Conservation (phyloP, 2,797 vertebrate genomes). For the Spinus pinus region DNA sequence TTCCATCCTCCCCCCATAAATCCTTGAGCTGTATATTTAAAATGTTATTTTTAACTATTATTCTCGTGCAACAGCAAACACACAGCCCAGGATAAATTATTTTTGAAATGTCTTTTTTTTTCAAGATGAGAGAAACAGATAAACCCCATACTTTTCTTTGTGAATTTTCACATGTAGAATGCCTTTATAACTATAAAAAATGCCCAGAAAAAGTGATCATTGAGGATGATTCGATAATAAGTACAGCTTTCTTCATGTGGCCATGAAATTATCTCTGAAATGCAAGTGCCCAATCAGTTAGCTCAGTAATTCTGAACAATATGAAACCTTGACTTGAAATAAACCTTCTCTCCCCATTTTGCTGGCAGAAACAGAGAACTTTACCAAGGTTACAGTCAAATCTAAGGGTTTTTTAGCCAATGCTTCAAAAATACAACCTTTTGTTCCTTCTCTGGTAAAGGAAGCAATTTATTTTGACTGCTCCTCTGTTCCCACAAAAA, state of each 20-base stretch:
- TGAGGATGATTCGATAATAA: background rate
- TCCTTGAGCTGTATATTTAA: background rate
- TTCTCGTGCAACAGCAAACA: background rate
- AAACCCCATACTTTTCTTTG: background rate
- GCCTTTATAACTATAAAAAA: background rate
- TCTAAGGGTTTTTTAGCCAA: background rate
- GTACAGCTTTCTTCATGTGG: background rate
- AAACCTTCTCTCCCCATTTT: background rate
- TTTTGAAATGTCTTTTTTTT: background rate
- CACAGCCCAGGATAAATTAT: background rate
- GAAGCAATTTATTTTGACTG: background rate
- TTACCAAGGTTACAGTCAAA: background rate
- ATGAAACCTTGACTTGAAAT: background rate
- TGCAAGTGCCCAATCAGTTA: background rate
- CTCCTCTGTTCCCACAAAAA: background rate
- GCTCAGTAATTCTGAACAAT: background rate
- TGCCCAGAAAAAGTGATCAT: background rate
- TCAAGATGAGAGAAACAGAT: background rate
- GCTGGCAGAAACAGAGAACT: background rate
- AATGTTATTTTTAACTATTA: background rate
- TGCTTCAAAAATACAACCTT: background rate
- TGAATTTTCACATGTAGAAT: background rate
- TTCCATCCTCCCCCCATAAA: background rate
- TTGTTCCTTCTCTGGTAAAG: background rate
- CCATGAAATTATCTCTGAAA: background rate